These are phyloP conservation scores for Urechis unicinctus DNA, from an alignment of 2,888 invertebrate species.

Conservation along the genomic window DNA sequence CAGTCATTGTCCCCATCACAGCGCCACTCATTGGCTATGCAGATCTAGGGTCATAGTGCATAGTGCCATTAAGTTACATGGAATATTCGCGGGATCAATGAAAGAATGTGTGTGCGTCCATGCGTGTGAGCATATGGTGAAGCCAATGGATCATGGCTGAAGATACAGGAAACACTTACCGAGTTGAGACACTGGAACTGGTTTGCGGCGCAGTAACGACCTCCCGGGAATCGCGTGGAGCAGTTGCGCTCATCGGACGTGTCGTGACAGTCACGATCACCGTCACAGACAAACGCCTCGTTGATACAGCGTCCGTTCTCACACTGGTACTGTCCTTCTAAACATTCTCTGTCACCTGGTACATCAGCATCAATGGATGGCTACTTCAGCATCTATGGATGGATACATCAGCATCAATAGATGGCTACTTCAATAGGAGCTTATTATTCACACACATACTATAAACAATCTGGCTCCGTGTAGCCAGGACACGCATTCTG, in stretches of 20 bases:
- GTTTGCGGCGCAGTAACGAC: conserved; percentile 80
- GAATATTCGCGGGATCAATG: too few relatives aligned
- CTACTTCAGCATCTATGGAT: too few relatives aligned
- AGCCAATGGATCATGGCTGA: too few relatives aligned
- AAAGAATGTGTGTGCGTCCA: too few relatives aligned
- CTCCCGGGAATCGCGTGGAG: conserved; percentile 73
- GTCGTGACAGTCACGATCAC: conserved; percentile 43
- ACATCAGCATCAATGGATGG: neutral
- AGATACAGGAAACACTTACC: too few relatives aligned
- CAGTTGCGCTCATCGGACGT: conserved; percentile 60
- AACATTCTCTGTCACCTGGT: conserved; percentile 53
- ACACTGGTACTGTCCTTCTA: conserved; percentile 65
- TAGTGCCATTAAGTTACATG: neutral
- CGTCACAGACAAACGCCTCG: conserved; percentile 39
- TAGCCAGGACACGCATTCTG: too few relatives aligned
- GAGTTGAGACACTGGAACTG: conserved; percentile 89
- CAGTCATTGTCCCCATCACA: conserved; percentile 48
- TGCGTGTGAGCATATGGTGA: too few relatives aligned
- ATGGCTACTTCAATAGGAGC: too few relatives aligned
- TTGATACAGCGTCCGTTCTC: conserved; percentile 79
- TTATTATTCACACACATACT: too few relatives aligned
- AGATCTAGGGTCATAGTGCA: conserved; percentile 60
- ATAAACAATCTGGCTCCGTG: too few relatives aligned
- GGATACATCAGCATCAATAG: too few relatives aligned
- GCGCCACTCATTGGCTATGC: conserved; percentile 37